Percentiles rank a stretch among this genome's conserved stretches.
Conservation (phyloP, 2,797 vertebrate genomes). For the Lepidocolaptes lacrymiger region DNA sequence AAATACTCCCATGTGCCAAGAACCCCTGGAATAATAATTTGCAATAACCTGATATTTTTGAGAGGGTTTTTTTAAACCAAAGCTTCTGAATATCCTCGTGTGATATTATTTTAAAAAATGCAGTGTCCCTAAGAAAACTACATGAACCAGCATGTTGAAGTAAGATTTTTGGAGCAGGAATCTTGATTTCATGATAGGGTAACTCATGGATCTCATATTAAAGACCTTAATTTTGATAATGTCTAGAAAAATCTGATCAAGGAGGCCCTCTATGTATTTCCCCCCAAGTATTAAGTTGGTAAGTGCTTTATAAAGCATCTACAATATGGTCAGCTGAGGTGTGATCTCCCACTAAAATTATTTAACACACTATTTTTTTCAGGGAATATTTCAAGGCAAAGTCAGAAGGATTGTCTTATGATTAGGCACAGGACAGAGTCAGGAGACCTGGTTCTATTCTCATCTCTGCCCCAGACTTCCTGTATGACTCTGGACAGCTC, state of each 20-base stretch:
- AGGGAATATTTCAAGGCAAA: not conserved
- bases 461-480: constrained; percentile 21
- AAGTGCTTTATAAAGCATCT: not conserved
- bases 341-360: not conserved
- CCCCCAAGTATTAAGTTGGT: not conserved
- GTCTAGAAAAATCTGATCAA: not conserved
- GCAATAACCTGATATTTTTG: not conserved
- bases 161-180: not conserved
- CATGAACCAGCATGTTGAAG: not conserved
- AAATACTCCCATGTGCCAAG: not conserved
- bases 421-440: constrained; percentile 42
- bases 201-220: not conserved
- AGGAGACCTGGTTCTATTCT: constrained; percentile 47
- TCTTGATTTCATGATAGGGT: not conserved
- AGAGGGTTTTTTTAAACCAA: not conserved
- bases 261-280: no score
- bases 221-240: not conserved
- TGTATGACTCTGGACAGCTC: constrained; percentile 26
- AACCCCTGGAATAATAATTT: not conserved
- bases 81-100: not conserved
- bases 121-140: not conserved
- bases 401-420: constrained; percentile 25
- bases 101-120: not conserved
- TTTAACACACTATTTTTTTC: not conserved
- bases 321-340: not conserved